A percentile compares a stretch with the other conserved stretches of the same genome.
Evolutionary conservation across 2,888 invertebrate species (phyloP).

Genomic region (Protophormia terraenovae): DNA sequence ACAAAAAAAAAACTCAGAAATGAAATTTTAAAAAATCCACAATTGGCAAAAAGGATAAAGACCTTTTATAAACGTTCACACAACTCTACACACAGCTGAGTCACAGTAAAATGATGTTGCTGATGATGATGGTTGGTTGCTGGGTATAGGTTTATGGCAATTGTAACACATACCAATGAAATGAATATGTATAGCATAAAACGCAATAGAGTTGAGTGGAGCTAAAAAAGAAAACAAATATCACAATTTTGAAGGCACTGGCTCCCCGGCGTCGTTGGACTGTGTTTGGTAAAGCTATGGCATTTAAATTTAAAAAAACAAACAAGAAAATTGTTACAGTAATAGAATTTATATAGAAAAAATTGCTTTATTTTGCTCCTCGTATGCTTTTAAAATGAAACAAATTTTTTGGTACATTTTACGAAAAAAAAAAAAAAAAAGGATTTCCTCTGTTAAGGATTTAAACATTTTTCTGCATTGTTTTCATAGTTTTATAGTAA

Average conservation of each 20-base stretch:
- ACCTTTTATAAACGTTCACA: constrained; percentile 53
- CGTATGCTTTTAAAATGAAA: constrained; percentile 14
- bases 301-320: not conserved
- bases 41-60: constrained; percentile 69
- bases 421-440: not conserved
- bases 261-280: constrained; percentile 40
- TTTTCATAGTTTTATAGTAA: constrained; percentile 21
- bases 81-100: constrained; percentile 47
- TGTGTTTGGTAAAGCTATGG: constrained; percentile 38
- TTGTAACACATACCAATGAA: not conserved
- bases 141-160: constrained; percentile 39
- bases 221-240: no score
- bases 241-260: constrained; percentile 17
- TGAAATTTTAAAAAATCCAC: constrained; percentile 55
- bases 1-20: not conserved
- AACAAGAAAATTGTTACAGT: not conserved
- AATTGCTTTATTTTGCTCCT: constrained; percentile 31
- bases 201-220: no score
- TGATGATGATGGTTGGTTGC: no score
- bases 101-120: constrained; percentile 27
- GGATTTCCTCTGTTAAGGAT: not conserved
- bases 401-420: constrained; percentile 4
- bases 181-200: no score
- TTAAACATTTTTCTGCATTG: constrained; percentile 4
- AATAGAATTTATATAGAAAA: not conserved